Evolutionary conservation across 2,888 invertebrate genomes (phyloP).

Genomic region (Troides helena): DNA sequence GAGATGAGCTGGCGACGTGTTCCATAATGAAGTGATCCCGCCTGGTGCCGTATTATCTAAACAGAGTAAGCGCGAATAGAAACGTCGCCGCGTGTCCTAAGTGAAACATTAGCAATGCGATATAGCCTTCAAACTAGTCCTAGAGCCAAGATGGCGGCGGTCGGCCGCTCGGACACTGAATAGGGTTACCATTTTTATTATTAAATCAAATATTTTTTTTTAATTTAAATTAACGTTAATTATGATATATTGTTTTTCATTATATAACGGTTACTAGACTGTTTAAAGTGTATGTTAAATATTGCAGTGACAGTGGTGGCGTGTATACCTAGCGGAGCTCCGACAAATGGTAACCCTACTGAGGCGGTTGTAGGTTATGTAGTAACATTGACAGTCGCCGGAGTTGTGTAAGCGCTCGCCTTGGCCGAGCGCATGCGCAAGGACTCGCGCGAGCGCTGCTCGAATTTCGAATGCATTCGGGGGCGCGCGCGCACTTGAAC

Average conservation of each 20-base stretch:
- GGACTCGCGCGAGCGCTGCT: constrained; percentile 48
- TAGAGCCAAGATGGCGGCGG: constrained; percentile 57
- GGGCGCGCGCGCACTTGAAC: constrained; percentile 60
- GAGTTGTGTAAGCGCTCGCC: constrained; percentile 61
- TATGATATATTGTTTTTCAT: too few species aligned
- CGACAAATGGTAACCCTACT: constrained; percentile 35
- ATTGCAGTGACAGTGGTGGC: background rate
- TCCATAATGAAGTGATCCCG: constrained; percentile 13
- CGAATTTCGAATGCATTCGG: constrained; percentile 43
- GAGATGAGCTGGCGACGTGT: background rate
- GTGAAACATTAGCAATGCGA: constrained; percentile 30
- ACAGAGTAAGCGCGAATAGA: constrained; percentile 26
- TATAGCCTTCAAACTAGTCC: constrained; percentile 37
- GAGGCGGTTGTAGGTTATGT: constrained; percentile 58
- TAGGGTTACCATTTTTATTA: constrained; percentile 25
- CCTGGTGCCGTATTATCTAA: constrained; percentile 20
- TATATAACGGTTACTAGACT: background rate
- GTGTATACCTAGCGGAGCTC: constrained; percentile 24
- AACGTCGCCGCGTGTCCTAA: constrained; percentile 25
- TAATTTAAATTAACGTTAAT: too few species aligned
- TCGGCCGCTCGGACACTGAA: constrained; percentile 21
- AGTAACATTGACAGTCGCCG: constrained; percentile 71
- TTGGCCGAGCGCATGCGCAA: constrained; percentile 66
- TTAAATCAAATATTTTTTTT: background rate
- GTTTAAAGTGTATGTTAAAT: background rate